Evolutionary conservation across 2,888 invertebrate species (phyloP), one percentile per base, ranked within the genome.

Genomic region (Deilephila elpenor): DNA sequence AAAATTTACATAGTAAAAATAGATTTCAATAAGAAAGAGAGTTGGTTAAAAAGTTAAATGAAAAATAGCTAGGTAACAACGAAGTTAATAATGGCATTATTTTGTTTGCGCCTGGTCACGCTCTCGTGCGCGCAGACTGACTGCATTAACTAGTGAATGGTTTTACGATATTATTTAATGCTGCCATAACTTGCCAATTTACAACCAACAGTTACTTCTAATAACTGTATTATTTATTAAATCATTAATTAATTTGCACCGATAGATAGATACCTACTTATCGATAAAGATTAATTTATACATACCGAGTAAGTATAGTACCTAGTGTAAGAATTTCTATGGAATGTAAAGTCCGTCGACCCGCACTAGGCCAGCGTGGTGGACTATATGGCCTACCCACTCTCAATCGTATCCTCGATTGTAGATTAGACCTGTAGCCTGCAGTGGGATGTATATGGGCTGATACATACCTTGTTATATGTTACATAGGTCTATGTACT

Each of bases 101-200:
- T 87, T 86, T 86, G 84, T 86, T 88, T 83, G 83, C 78, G 75
- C 74, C 78, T 81, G 84, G 90, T 84, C 78, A 91, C 93, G 92
- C 93, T 93, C 93, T 92, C 91, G 78, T 89, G 91, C 83, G 80
- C 88, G 83, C 79, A 64, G 76, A 78, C 81, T 75, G 78, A 77
- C 83, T 82, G 83, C 84, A 82, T 83, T 86, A 88, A 87, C 84
- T 81, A 82, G 84, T 80, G 84, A 88, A 85, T 89, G 88, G 86
- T 90, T 88, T 89, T 87, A 82, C 89, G 88, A 86, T 88, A 88
- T 88, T 89, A 86, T 88, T 89, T 88, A 87, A 89, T 86, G 86
- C 87, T 82, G 86, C 86, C 83, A 83, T 83, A 83, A 79, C 77
- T 82, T 80, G 77, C 79, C 70, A 60, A 73, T 76, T 75, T 72